Conservation (phyloP, 2,797 vertebrate genomes). For the Masticophis lateralis region DNA sequence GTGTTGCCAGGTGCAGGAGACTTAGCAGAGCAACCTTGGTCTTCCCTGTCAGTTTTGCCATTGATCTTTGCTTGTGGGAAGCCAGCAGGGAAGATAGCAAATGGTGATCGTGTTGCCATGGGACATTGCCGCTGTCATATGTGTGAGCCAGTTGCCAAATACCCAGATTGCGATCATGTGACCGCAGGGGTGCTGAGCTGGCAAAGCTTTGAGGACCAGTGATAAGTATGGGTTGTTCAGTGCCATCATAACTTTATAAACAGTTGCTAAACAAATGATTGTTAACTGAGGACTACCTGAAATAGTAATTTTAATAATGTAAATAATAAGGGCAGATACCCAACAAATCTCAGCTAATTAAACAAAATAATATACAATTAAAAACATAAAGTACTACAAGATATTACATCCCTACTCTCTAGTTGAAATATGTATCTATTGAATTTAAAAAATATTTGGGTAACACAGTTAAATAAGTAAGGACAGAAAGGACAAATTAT, state of each 20-base stretch:
- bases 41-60: not conserved
- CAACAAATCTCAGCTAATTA: not conserved
- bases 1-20: not conserved
- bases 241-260: not conserved
- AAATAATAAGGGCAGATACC: not conserved
- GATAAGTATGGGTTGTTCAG: not conserved
- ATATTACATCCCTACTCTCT: not conserved
- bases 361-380: not conserved
- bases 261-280: not conserved
- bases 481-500: not conserved
- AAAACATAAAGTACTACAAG: not conserved
- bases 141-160: not conserved
- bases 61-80: not conserved
- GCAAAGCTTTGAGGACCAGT: not conserved
- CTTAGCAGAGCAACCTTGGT: not conserved
- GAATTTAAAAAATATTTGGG: not conserved
- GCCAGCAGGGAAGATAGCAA: not conserved
- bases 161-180: not conserved
- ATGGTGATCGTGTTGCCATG: not conserved
- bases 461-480: not conserved
- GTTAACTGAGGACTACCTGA: not conserved
- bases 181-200: not conserved
- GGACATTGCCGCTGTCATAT: not conserved
- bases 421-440: not conserved
- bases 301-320: not conserved